These are phyloP conservation scores for Furcula furcula DNA, from an alignment of 2,888 invertebrate species.

Conservation along the genomic window DNA sequence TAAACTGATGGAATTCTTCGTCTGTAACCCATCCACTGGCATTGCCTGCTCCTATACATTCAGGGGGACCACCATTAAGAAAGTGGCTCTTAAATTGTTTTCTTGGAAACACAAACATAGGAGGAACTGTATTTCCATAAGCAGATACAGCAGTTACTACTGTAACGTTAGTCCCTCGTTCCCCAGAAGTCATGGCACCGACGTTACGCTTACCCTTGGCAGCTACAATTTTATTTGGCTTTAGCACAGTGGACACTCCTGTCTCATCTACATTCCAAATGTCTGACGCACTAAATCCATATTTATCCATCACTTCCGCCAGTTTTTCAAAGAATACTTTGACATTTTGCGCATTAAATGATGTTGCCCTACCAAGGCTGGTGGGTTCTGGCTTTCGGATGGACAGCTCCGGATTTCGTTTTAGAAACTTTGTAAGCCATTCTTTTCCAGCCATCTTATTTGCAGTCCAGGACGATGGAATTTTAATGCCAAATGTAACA, in stretches of 20 bases:
- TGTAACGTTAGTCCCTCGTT: slow-evolving; percentile 5
- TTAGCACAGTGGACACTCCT: slow-evolving; percentile 26
- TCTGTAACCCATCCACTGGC: too few relatives aligned
- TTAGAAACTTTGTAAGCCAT: slow-evolving; percentile 27
- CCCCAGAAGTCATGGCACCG: slow-evolving; percentile 23
- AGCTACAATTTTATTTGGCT: slow-evolving; percentile 31
- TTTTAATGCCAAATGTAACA: slow-evolving; percentile 17
- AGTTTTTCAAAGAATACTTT: slow-evolving; percentile 24
- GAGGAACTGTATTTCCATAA: not conserved
- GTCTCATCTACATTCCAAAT: slow-evolving; percentile 30
- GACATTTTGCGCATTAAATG: slow-evolving; percentile 34
- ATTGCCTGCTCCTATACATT: too few relatives aligned
- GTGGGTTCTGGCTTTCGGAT: slow-evolving; percentile 31
- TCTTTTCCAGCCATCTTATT: slow-evolving; percentile 19
- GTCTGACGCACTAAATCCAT: slow-evolving; percentile 15
- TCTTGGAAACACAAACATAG: too few relatives aligned
- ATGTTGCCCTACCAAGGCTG: slow-evolving; percentile 30
- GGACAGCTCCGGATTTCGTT: slow-evolving; percentile 22
- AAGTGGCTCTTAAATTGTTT: too few relatives aligned
- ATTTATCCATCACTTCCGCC: slow-evolving; percentile 22
- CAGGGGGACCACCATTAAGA: too few relatives aligned
- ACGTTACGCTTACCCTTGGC: slow-evolving; percentile 32
- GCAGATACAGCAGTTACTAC: slow-evolving; percentile 5
- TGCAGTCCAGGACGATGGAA: slow-evolving; percentile 15
- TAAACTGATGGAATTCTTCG: too few relatives aligned